These are phyloP conservation scores for Nemopilema nomurai DNA, from an alignment of 30 jellyfish, hydroid and myxozoan genomes.

Conservation along the genomic window DNA sequence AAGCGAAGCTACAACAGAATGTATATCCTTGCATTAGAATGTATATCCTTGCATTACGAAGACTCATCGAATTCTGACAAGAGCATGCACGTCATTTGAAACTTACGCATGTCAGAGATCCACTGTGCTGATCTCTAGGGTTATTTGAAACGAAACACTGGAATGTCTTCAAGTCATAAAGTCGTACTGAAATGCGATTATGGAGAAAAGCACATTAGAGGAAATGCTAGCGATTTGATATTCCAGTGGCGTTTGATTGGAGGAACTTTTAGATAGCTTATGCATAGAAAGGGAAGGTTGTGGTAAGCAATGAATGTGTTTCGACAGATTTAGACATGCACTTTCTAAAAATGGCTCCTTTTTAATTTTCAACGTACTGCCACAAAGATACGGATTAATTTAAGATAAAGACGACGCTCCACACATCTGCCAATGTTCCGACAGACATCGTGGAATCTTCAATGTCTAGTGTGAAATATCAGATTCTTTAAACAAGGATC, in stretches of 20 bases:
- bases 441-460: too few species aligned
- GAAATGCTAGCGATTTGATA: neutral
- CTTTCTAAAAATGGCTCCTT: neutral
- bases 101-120: slow-evolving; percentile 87
- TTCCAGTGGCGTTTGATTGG: neutral
- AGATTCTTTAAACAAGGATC: too few species aligned
- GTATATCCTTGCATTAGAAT: too few species aligned
- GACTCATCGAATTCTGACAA: neutral
- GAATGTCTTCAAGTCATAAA: slow-evolving; percentile 89
- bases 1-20: too few species aligned
- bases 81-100: neutral
- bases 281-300: neutral
- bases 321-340: neutral
- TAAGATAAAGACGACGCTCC: too few species aligned
- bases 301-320: neutral
- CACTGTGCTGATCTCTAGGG: slow-evolving; percentile 90
- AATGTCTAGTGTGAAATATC: too few species aligned
- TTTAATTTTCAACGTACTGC: too few species aligned
- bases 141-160: slow-evolving; percentile 95
- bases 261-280: neutral
- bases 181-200: slow-evolving; percentile 73
- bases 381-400: too few species aligned
- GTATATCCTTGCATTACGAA: too few species aligned
- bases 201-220: neutral
- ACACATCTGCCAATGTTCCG: too few species aligned